phyloP scores from a whole-genome alignment of 1,140 invertebrate species.

The fruit fly (Drosophila melanogaster) region DNA sequence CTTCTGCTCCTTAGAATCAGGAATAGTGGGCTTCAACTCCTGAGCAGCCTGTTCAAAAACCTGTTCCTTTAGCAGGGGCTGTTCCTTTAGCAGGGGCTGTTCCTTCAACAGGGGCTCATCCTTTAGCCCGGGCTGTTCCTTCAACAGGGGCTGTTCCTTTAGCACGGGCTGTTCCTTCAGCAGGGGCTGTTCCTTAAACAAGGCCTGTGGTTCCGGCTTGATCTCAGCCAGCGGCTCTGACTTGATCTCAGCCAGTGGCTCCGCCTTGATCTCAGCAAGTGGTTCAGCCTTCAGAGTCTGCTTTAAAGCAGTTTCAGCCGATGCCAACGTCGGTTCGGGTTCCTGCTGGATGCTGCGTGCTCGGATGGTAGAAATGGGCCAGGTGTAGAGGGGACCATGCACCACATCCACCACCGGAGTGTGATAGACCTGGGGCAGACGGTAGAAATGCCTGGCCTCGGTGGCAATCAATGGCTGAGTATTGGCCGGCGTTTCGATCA shows the following conservation, averaged over 20 bases:
- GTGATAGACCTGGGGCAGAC: slow-evolving; percentile 69
- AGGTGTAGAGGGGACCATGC: slow-evolving; percentile 64
- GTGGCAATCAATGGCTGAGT: slow-evolving; percentile 65
- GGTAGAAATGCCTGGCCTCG: slow-evolving; percentile 71
- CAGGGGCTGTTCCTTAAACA: slow-evolving; percentile 45
- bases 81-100: slow-evolving; percentile 41
- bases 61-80: slow-evolving; percentile 23
- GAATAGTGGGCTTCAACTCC: slow-evolving; percentile 33
- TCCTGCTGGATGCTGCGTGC: slow-evolving; percentile 70
- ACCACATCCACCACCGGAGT: slow-evolving; percentile 75
- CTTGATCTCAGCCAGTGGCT: background rate
- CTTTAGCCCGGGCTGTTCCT: slow-evolving; percentile 31
- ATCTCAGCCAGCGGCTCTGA: too few species aligned
- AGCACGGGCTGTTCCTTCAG: slow-evolving; percentile 44
- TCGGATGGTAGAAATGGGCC: slow-evolving; percentile 71
- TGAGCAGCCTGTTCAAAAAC: slow-evolving; percentile 42
- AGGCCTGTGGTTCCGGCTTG: background rate
- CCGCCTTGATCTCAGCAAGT: slow-evolving; percentile 23
- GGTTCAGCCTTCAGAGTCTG: slow-evolving; percentile 31
- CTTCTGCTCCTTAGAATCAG: slow-evolving; percentile 50
- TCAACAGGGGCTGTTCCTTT: slow-evolving; percentile 41
- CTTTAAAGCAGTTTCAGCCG: slow-evolving; percentile 38
- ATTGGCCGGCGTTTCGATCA: slow-evolving; percentile 75
- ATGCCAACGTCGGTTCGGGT: slow-evolving; percentile 37
- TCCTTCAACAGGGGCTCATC: slow-evolving; percentile 46